A percentile compares a stretch with the other conserved stretches of the same genome.
Conservation (phyloP, 2,888 invertebrate genomes). For the Oxystoma pomonae region DNA sequence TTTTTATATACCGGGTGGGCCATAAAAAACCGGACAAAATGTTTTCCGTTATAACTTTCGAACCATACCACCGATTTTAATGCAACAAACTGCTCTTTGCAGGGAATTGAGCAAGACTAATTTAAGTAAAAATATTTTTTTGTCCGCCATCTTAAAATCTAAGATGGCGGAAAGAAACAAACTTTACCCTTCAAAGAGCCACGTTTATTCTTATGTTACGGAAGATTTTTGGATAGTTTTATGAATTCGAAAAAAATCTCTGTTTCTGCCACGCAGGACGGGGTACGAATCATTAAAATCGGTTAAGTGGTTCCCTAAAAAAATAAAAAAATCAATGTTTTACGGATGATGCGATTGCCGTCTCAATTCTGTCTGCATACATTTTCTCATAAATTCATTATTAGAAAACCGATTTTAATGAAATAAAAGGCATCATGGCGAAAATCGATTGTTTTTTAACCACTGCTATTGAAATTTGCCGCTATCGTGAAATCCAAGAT, state of each 20-base stretch:
- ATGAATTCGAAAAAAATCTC: background rate
- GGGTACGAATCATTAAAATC: background rate
- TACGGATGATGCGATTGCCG: too few species aligned
- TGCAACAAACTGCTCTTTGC: background rate
- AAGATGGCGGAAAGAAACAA: too few species aligned
- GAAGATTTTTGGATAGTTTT: background rate
- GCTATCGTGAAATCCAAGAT: too few species aligned
- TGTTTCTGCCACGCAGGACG: background rate
- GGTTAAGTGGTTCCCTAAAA: too few species aligned
- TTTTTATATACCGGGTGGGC: background rate
- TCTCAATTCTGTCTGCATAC: too few species aligned
- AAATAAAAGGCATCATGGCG: too few species aligned
- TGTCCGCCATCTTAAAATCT: too few species aligned
- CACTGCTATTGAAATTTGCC: too few species aligned
- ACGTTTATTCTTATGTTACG: background rate
- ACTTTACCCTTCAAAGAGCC: background rate
- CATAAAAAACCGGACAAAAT: background rate
- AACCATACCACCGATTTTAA: background rate
- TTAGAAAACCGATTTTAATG: too few species aligned
- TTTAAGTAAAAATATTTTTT: background rate
- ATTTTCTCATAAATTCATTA: too few species aligned
- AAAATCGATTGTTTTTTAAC: too few species aligned
- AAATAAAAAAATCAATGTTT: too few species aligned
- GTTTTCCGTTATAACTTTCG: background rate
- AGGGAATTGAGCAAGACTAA: background rate